phyloP scores from a whole-genome alignment of 2,888 invertebrate species.

The Athetis lepigone region DNA sequence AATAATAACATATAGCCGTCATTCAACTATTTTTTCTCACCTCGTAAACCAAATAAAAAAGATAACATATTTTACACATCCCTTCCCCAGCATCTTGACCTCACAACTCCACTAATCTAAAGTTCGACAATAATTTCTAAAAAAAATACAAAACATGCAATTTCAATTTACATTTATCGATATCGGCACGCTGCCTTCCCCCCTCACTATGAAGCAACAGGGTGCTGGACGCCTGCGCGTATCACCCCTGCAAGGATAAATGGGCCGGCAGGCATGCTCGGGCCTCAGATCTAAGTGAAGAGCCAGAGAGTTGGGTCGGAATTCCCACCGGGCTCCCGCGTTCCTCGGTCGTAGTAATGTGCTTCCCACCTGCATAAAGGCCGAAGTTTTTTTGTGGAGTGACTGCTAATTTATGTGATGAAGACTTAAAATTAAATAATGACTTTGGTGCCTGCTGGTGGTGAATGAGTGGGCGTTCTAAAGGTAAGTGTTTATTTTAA shows the following conservation, averaged over 20 bases:
- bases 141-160: neutral
- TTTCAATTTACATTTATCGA: constrained; percentile 66
- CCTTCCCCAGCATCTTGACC: neutral
- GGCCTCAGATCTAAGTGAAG: constrained; percentile 81
- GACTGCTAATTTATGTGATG: constrained; percentile 67
- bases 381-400: constrained; percentile 73
- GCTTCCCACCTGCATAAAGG: constrained; percentile 67
- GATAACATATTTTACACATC: neutral
- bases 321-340: constrained; percentile 64
- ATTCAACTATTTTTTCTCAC: neutral
- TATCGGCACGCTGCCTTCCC: constrained; percentile 39
- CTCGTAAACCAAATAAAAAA: neutral
- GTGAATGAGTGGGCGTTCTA: constrained; percentile 63
- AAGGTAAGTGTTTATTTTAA: constrained; percentile 73
- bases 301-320: constrained; percentile 74
- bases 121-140: neutral
- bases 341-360: constrained; percentile 75
- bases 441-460: constrained; percentile 68
- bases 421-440: constrained; percentile 75
- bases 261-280: constrained; percentile 73
- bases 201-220: constrained; percentile 87
- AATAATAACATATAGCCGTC: no score
- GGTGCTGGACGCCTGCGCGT: constrained; percentile 90
- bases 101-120: neutral
- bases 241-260: constrained; percentile 82